phyloP scores from a whole-genome alignment of 2,113 vertebrate genomes.

The Pelmatolapia mariae region DNA sequence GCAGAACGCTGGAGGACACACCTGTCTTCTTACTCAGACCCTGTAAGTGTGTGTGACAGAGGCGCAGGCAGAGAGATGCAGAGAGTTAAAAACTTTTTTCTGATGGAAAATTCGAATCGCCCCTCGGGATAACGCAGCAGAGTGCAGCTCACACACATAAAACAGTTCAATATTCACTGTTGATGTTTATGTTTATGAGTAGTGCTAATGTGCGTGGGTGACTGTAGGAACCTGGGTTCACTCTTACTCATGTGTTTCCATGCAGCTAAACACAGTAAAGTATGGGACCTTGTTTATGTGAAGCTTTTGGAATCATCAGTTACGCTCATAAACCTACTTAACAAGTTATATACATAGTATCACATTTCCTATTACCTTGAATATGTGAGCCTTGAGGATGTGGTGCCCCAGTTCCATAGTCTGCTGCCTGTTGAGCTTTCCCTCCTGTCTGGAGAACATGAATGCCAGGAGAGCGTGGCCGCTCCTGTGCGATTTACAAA shows the following conservation, averaged over 20 bases:
- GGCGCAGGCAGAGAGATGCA: neutral
- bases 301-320: neutral
- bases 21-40: conserved; percentile 94
- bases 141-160: neutral
- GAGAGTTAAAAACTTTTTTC: conserved; percentile 46
- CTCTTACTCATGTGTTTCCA: neutral
- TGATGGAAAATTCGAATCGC: conserved; percentile 55
- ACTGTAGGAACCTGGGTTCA: neutral
- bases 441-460: conserved; percentile 96
- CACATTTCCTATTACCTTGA: conserved; percentile 80
- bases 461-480: conserved; percentile 96
- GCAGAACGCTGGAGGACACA: conserved; percentile 93
- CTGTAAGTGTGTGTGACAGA: conserved; percentile 55
- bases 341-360: neutral
- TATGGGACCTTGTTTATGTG: neutral
- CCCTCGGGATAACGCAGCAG: conserved; percentile 14
- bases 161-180: neutral
- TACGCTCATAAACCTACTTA: neutral
- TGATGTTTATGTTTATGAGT: conserved; percentile 15
- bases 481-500: conserved; percentile 70
- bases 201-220: conserved; percentile 8
- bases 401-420: conserved; percentile 98
- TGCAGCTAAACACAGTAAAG: neutral
- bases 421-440: conserved; percentile 95
- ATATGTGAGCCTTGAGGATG: conserved; percentile 98